Conservation (phyloP, 2,888 invertebrate species). For the Thysanoteuthis rhombus region DNA sequence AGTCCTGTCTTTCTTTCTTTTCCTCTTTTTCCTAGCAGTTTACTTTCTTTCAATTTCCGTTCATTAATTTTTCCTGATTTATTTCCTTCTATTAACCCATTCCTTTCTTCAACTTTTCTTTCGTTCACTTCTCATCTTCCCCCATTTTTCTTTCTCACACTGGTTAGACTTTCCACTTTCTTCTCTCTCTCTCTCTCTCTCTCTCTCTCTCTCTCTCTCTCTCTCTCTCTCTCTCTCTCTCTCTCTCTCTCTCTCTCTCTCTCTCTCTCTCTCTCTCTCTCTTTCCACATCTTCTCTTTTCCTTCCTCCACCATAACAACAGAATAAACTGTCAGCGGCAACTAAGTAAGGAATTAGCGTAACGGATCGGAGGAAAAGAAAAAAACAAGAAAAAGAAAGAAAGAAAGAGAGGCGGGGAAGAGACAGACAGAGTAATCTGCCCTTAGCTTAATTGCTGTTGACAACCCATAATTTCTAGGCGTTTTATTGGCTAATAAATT, state of each 20-base stretch:
- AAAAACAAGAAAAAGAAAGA: not conserved
- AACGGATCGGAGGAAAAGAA: not conserved
- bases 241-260: no score
- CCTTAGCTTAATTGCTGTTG: slow-evolving; percentile 28
- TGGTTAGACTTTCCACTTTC: no score
- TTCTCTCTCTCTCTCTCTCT: no score
- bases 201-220: no score
- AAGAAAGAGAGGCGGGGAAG: not conserved
- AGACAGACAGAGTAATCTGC: not conserved
- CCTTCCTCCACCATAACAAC: not conserved
- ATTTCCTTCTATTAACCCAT: not conserved
- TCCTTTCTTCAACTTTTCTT: not conserved
- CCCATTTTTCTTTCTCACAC: no score
- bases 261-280: not conserved
- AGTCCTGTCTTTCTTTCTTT: not conserved
- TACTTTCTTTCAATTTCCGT: no score
- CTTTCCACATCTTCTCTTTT: no score
- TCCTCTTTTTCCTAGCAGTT: no score
- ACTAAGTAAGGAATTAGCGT: not conserved
- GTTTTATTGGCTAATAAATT: slow-evolving; percentile 30
- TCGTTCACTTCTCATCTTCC: not conserved
- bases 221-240: not conserved
- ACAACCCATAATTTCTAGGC: slow-evolving; percentile 30
- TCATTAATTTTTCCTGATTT: no score
- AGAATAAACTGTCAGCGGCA: not conserved